A percentile compares a stretch with the other conserved stretches of the same genome.
Evolutionary conservation across 2,113 vertebrate species (phyloP).

Genomic region (Lutjanus erythropterus): DNA sequence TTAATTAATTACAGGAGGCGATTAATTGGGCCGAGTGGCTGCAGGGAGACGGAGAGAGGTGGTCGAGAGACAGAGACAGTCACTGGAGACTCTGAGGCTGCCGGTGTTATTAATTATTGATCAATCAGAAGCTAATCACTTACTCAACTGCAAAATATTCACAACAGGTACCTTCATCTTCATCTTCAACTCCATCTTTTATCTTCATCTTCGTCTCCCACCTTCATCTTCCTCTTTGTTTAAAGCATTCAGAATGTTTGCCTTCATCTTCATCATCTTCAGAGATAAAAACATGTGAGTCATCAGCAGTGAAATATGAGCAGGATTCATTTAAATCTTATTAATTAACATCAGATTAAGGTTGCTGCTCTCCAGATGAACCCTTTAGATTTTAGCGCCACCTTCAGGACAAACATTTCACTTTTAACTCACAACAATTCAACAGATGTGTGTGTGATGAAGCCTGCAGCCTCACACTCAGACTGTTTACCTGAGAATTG

Average conservation of each 20-base stretch:
- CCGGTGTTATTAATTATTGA: conserved; percentile 55
- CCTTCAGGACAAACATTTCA: neutral
- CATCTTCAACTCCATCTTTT: no score
- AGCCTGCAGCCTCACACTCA: no score
- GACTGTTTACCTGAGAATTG: no score
- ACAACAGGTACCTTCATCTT: neutral
- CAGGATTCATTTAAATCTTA: no score
- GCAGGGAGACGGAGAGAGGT: conserved; percentile 44
- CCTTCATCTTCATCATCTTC: neutral
- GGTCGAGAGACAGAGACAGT: conserved; percentile 27
- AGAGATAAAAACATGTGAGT: neutral
- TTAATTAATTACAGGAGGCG: conserved; percentile 52
- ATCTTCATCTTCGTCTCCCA: no score
- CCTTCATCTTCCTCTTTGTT: no score
- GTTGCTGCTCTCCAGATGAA: no score
- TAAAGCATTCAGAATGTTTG: neutral
- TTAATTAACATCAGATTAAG: no score
- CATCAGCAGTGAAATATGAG: no score
- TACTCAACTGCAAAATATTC: conserved; percentile 13
- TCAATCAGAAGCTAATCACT: conserved; percentile 22
- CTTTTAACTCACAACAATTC: no score
- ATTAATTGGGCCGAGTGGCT: conserved; percentile 57
- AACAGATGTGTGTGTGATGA: no score
- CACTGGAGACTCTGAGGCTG: conserved; percentile 32
- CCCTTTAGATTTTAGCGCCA: neutral